Evolutionary conservation across 2,797 vertebrate species (phyloP), one percentile per base, ranked within the genome.

Genomic region (Aphelocoma californica): DNA sequence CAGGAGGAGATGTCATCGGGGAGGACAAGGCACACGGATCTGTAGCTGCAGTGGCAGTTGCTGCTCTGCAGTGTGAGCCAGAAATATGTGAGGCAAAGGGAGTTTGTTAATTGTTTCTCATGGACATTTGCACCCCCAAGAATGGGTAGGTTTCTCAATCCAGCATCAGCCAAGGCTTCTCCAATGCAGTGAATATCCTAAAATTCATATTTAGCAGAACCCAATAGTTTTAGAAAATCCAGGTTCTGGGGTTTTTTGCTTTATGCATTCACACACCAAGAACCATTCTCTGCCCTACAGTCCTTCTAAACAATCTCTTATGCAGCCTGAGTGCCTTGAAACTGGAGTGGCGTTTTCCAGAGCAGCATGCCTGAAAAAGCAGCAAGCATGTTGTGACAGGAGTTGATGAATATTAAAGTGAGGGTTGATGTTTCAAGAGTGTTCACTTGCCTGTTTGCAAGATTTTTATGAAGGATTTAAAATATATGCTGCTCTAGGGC

Each of bases 391-490:
- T 80, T 81, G 72, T 72, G 65, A 71, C 65, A 71, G 65, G 75
- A 83, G 54, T 62, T 66, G 78, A 77, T 0, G 0, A 81, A 50
- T 71, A 65, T 71, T 81, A 25, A 79, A 78, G 66, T 47, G 50
- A 75, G 64, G 18, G 67, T 10, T 78, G 87, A 78, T 61, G 57
- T 38, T 94, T 81, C 73, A 36, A 77, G 48, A 34, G 44, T 18
- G 32, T 58, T 92, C 57, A 6, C 34, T 95, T 83, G 42, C 57
- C 86, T 54, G 29, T 54, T 92, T 19, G 53, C 61, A 81, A 81
- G 82, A 94, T 66, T 93, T 92, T 88, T 84, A 66, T 28, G 45
- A 81, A 91, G 66, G 90, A 70, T 84, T 95, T 86, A 45, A 90
- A 86, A 92, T 62, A 86, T n/a, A 57, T 16, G 11, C 34, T 42